Evolutionary conservation across 2,113 vertebrate species (phyloP).

Genomic region (Phylloscopus trochiloides): DNA sequence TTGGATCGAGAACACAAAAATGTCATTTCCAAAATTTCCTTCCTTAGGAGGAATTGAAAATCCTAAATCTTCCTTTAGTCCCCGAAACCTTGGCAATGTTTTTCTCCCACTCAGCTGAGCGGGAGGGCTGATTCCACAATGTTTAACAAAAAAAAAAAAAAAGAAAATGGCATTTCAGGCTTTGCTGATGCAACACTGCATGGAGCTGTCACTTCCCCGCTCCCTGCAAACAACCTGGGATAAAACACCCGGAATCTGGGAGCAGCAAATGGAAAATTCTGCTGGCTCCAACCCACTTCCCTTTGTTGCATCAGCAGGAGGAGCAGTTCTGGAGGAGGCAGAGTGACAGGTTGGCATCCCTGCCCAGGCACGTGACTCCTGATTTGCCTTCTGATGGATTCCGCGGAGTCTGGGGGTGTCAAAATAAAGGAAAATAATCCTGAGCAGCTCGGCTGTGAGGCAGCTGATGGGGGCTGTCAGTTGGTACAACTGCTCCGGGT

Average conservation of each 20-base stretch:
- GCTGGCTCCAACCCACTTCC: background rate
- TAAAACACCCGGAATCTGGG: background rate
- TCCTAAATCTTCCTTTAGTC: background rate
- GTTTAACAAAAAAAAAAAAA: background rate
- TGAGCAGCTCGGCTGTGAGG: background rate
- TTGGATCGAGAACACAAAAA: background rate
- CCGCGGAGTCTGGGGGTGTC: background rate
- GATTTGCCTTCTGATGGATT: background rate
- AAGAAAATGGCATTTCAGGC: background rate
- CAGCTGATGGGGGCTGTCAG: background rate
- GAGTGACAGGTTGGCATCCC: background rate
- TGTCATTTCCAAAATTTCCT: background rate
- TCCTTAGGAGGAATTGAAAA: background rate
- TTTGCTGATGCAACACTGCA: background rate
- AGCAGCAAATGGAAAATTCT: background rate
- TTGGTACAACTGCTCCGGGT: background rate
- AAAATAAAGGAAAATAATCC: constrained; percentile 30
- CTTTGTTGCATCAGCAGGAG: constrained; percentile 8
- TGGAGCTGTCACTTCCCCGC: background rate
- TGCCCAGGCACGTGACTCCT: background rate
- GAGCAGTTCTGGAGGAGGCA: background rate
- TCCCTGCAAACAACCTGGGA: background rate
- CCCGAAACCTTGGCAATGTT: background rate
- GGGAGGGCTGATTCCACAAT: background rate
- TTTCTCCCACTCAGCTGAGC: background rate